These are phyloP conservation scores for Diplolepis rosae DNA, from an alignment of 2,888 invertebrate genomes.

Conservation along the genomic window DNA sequence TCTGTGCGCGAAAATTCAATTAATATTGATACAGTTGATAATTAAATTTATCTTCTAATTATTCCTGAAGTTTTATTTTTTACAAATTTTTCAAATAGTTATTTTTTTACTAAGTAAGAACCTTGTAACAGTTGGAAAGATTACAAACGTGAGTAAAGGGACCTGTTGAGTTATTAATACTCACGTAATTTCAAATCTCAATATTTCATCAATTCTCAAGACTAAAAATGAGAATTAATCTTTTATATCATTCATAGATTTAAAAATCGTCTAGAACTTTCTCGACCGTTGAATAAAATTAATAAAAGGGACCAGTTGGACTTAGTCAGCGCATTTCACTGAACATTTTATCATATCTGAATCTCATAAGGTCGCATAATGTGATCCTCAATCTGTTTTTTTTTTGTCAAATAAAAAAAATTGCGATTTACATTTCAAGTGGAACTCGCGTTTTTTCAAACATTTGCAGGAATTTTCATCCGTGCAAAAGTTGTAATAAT, in stretches of 20 bases:
- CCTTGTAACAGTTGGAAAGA: too few species aligned
- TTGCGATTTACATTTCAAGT: not conserved
- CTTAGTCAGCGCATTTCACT: not conserved
- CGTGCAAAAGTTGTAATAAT: not conserved
- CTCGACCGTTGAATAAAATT: slow-evolving; percentile 19
- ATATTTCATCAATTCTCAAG: too few species aligned
- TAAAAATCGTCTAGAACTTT: not conserved
- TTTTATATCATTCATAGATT: not conserved
- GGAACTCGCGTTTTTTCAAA: not conserved
- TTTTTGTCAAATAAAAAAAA: not conserved
- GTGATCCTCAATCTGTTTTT: slow-evolving; percentile 3
- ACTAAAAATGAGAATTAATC: not conserved
- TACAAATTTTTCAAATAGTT: too few species aligned
- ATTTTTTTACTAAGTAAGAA: too few species aligned
- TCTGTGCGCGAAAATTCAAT: too few species aligned
- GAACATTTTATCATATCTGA: slow-evolving; percentile 21
- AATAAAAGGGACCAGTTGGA: slow-evolving; percentile 13
- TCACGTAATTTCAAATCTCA: not conserved
- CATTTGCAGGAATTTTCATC: not conserved
- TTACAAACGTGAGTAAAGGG: too few species aligned
- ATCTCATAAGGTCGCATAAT: slow-evolving; percentile 24
- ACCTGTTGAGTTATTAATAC: too few species aligned
- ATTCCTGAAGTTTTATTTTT: too few species aligned
- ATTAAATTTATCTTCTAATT: too few species aligned
- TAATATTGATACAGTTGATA: too few species aligned